Evolutionary conservation across 1,140 invertebrate genomes (phyloP).

Genomic region (Dysdera silvatica): DNA sequence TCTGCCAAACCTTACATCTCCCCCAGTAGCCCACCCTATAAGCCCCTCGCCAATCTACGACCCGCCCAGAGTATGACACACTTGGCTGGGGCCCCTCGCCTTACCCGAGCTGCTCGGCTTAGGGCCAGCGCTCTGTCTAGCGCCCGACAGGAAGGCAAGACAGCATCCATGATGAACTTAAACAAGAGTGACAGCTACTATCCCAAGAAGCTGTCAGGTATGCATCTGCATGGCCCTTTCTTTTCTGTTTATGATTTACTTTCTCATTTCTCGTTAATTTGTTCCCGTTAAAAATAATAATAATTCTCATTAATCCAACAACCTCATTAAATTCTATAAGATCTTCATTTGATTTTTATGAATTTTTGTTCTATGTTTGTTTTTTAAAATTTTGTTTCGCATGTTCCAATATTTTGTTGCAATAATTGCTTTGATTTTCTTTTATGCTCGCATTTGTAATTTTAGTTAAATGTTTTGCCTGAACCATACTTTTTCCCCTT

Average conservation of each 20-base stretch:
- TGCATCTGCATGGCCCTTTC: conserved; percentile 14
- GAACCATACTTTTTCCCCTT: too few species aligned
- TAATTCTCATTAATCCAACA: too few species aligned
- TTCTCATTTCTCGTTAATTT: not conserved
- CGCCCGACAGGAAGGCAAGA: not conserved
- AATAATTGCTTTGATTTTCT: too few species aligned
- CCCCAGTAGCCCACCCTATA: not conserved
- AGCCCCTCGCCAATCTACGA: not conserved
- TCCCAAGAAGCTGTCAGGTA: conserved; percentile 19
- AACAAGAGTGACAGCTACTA: conserved; percentile 6
- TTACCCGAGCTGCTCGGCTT: conserved; percentile 25
- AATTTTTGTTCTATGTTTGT: too few species aligned
- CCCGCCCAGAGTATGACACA: conserved; percentile 21
- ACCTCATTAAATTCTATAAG: too few species aligned
- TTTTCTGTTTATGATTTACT: too few species aligned
- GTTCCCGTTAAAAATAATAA: too few species aligned
- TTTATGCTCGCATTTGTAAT: too few species aligned
- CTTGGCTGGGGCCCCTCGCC: conserved; percentile 19
- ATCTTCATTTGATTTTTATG: too few species aligned
- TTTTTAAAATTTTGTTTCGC: too few species aligned
- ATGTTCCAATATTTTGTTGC: too few species aligned
- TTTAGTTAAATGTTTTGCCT: too few species aligned
- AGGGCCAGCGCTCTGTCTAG: conserved; percentile 12
- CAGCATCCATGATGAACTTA: conserved; percentile 24
- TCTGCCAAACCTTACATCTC: not conserved